phyloP scores from a whole-genome alignment of 1,140 invertebrate genomes.

The Berghia stephanieae region DNA sequence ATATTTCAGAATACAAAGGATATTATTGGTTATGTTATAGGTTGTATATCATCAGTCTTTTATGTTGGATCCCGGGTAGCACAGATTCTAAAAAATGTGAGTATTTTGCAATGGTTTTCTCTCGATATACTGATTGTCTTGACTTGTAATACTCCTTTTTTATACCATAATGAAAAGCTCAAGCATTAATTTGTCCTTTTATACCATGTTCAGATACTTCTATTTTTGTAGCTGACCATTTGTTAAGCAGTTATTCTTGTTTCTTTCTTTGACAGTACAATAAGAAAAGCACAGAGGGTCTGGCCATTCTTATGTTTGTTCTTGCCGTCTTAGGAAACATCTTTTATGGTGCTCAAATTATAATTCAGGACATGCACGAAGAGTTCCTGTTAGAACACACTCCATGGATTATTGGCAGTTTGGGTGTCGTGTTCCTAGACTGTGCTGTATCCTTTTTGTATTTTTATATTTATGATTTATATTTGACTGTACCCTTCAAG shows the following conservation, averaged over 20 bases:
- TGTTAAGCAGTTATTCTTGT: too few species aligned
- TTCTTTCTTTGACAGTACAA: too few species aligned
- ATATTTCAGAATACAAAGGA: conserved; percentile 17
- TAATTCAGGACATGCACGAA: conserved; percentile 43
- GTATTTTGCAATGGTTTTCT: too few species aligned
- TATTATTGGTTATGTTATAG: conserved; percentile 25
- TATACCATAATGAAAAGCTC: too few species aligned
- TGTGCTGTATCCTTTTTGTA: conserved; percentile 43
- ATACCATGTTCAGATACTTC: too few species aligned
- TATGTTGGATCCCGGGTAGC: conserved; percentile 25
- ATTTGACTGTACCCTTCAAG: too few species aligned
- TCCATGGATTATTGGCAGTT: conserved; percentile 49
- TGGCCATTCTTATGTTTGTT: conserved; percentile 12
- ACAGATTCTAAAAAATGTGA: conserved; percentile 31
- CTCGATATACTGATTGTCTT: too few species aligned
- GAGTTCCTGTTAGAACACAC: conserved; percentile 39
- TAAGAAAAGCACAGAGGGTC: conserved; percentile 22
- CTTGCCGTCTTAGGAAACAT: conserved; percentile 23
- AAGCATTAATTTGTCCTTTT: too few species aligned
- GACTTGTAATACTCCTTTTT: too few species aligned
- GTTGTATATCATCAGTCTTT: conserved; percentile 23
- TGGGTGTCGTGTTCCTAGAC: conserved; percentile 56
- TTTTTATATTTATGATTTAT: too few species aligned
- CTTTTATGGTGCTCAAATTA: conserved; percentile 50
- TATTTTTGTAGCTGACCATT: too few species aligned